Conservation (phyloP, 2,888 invertebrate species). For the Eupithecia centaureata region DNA sequence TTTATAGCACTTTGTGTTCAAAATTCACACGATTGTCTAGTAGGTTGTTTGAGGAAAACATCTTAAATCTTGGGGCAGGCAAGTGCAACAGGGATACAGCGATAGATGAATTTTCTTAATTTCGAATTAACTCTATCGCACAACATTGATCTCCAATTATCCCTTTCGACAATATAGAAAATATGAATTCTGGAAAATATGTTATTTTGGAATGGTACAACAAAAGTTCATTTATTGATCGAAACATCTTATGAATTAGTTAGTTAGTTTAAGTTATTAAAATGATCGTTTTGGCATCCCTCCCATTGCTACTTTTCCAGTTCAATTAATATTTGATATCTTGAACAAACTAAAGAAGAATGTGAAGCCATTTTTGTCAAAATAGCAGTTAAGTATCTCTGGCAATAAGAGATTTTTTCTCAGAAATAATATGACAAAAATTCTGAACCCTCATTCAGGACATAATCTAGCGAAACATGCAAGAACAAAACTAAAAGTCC, state of each 20-base stretch:
- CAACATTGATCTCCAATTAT: not conserved
- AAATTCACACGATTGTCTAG: conserved; percentile 54
- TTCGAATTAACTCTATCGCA: too few relatives aligned
- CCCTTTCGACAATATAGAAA: not conserved
- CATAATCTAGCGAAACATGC: conserved; percentile 38
- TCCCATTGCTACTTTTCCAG: too few relatives aligned
- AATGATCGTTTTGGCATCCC: too few relatives aligned
- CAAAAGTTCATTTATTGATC: not conserved
- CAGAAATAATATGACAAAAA: not conserved
- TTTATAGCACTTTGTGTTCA: conserved; percentile 56
- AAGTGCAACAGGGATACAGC: not conserved
- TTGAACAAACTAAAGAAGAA: not conserved
- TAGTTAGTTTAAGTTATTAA: too few relatives aligned
- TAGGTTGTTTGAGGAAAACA: conserved; percentile 25
- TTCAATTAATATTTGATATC: not conserved
- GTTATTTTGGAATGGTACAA: not conserved
- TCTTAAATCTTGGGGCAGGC: not conserved
- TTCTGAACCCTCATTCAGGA: not conserved
- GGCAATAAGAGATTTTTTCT: not conserved
- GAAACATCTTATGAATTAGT: too few relatives aligned
- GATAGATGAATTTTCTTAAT: not conserved
- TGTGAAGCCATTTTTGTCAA: not conserved
- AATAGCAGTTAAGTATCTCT: not conserved
- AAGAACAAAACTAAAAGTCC: conserved; percentile 61
- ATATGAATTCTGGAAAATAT: not conserved